A percentile compares a stretch with the other conserved stretches of the same genome.
phyloP scores from a whole-genome alignment of 2,113 vertebrate genomes.

The Mesocricetus auratus region DNA sequence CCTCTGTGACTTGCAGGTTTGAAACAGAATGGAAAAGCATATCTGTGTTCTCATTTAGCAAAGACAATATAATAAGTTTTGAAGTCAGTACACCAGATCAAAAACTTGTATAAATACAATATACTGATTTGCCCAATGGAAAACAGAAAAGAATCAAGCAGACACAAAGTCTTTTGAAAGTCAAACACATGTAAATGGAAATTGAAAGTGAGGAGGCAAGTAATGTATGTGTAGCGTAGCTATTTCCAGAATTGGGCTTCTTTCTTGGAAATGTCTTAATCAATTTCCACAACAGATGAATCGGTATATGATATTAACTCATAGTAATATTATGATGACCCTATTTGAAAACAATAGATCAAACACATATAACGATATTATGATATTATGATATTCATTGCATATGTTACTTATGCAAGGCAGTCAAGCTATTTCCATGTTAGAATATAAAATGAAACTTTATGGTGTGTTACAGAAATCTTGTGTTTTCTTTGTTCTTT shows the following conservation, averaged over 20 bases:
- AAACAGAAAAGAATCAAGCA: not conserved
- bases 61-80: conserved; percentile 4
- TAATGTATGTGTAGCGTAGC: not conserved
- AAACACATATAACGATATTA: not conserved
- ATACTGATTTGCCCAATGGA: not conserved
- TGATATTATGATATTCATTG: no score
- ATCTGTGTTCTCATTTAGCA: not conserved
- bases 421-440: not conserved
- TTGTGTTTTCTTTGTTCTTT: not conserved
- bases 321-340: not conserved
- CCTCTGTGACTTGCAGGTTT: not conserved
- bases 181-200: not conserved
- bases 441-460: not conserved
- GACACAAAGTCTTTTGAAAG: not conserved
- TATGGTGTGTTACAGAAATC: not conserved
- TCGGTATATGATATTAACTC: not conserved
- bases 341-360: conserved; percentile 11
- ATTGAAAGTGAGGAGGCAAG: not conserved
- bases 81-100: not conserved
- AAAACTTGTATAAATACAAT: not conserved
- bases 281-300: not conserved
- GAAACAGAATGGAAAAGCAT: not conserved
- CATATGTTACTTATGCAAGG: not conserved
- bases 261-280: conserved; percentile 18
- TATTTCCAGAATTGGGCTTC: not conserved